Conservation (phyloP, 1,140 invertebrate genomes). For the Drosophila funebris region DNA sequence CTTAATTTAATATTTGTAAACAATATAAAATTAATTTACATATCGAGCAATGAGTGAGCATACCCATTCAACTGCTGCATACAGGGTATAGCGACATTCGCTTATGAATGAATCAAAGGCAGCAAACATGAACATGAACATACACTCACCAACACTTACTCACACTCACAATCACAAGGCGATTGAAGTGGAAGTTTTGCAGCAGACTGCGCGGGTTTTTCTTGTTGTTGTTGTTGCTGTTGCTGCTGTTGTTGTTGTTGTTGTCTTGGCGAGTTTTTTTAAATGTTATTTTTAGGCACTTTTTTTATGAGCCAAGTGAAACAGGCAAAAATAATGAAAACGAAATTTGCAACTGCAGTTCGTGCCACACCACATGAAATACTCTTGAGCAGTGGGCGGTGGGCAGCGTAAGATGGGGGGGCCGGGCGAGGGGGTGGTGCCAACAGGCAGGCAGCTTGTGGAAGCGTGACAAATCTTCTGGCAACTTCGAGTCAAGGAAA, state of each 20-base stretch:
- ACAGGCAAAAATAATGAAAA: conserved; percentile 39
- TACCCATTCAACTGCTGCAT: neutral
- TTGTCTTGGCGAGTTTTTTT: conserved; percentile 36
- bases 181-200: conserved; percentile 72
- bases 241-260: neutral
- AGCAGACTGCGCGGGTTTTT: conserved; percentile 58
- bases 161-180: conserved; percentile 24
- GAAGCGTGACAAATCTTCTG: conserved; percentile 42
- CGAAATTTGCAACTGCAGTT: conserved; percentile 49
- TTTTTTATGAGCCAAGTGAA: conserved; percentile 37
- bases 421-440: neutral
- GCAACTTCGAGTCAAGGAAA: conserved; percentile 15
- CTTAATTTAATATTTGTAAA: too few relatives aligned
- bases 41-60: neutral
- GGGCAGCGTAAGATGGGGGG: neutral
- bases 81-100: conserved; percentile 31
- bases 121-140: conserved; percentile 26
- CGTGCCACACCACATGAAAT: conserved; percentile 16
- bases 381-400: neutral
- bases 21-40: too few relatives aligned
- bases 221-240: neutral
- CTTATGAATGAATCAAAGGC: conserved; percentile 72
- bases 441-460: neutral
- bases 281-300: conserved; percentile 66
- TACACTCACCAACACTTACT: conserved; percentile 28